A percentile compares a stretch with the other conserved stretches of the same genome.
These are phyloP conservation scores for Epirrhoe tristata DNA, from an alignment of 2,888 invertebrate genomes.

Conservation along the genomic window DNA sequence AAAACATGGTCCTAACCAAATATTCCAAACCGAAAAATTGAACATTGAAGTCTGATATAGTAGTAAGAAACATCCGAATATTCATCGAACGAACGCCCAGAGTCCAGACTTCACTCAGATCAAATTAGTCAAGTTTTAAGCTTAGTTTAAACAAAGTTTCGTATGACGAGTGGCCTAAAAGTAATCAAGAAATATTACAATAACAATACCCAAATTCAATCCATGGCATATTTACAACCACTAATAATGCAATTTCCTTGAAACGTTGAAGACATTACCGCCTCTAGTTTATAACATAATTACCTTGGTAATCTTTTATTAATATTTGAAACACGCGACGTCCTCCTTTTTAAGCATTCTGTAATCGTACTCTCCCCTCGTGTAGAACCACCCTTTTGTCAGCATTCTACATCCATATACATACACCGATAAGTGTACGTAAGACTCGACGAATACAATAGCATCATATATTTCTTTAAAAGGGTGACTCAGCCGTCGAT, in stretches of 20 bases:
- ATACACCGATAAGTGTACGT: conserved; percentile 16
- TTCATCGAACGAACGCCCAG: too few relatives aligned
- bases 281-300: conserved; percentile 29
- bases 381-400: conserved; percentile 51
- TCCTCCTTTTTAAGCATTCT: conserved; percentile 55
- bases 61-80: too few relatives aligned
- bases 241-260: conserved; percentile 2
- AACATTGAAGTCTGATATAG: too few relatives aligned
- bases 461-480: background rate
- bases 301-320: conserved; percentile 31
- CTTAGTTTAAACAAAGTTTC: too few relatives aligned
- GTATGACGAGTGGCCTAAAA: too few relatives aligned
- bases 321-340: conserved; percentile 41
- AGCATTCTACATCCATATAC: conserved; percentile 37
- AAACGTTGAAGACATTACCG: conserved; percentile 18
- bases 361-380: conserved; percentile 50
- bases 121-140: too few relatives aligned
- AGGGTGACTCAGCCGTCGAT: background rate
- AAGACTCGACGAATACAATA: background rate
- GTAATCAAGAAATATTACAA: too few relatives aligned
- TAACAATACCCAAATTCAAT: background rate
- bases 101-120: too few relatives aligned
- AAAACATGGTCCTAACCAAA: too few relatives aligned
- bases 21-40: too few relatives aligned
- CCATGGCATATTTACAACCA: background rate